These are phyloP conservation scores for Silurus meridionalis DNA, from an alignment of 2,113 vertebrate genomes.

Conservation along the genomic window DNA sequence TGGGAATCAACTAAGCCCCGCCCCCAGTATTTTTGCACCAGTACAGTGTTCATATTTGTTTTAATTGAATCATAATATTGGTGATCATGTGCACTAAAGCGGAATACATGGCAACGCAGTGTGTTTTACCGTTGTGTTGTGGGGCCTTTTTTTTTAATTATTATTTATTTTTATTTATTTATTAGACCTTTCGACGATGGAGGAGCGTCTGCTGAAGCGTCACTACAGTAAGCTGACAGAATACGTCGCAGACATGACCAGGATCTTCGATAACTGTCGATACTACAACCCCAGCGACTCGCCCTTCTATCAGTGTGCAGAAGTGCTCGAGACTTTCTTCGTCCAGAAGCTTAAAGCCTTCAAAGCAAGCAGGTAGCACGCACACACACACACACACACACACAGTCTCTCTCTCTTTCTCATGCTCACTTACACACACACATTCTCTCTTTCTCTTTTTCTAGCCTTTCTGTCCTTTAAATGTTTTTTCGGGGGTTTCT, in stretches of 20 bases:
- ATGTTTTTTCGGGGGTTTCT: neutral
- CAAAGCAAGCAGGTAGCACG: slow-evolving; percentile 92
- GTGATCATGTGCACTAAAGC: neutral
- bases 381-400: neutral
- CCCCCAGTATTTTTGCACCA: neutral
- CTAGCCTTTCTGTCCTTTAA: neutral
- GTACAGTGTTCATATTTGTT: neutral
- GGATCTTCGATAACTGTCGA: slow-evolving; percentile 99
- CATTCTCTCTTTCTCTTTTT: neutral
- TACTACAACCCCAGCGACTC: slow-evolving; percentile 99
- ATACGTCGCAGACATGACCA: slow-evolving; percentile 99
- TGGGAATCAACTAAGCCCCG: neutral
- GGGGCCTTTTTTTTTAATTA: too few species aligned
- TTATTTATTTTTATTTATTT: neutral
- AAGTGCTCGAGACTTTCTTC: slow-evolving; percentile 97
- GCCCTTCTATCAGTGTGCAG: slow-evolving; percentile 96
- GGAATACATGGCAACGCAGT: neutral
- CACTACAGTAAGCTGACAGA: slow-evolving; percentile 97
- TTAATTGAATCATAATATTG: neutral
- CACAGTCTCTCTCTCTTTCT: too few species aligned
- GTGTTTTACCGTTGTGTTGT: neutral
- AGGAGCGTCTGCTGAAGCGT: slow-evolving; percentile 87
- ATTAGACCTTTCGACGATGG: slow-evolving; percentile 95
- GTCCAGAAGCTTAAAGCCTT: slow-evolving; percentile 99
- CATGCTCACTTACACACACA: neutral